phyloP scores from a whole-genome alignment of 23 tunicate genomes.

The Botrylloides violaceus region DNA sequence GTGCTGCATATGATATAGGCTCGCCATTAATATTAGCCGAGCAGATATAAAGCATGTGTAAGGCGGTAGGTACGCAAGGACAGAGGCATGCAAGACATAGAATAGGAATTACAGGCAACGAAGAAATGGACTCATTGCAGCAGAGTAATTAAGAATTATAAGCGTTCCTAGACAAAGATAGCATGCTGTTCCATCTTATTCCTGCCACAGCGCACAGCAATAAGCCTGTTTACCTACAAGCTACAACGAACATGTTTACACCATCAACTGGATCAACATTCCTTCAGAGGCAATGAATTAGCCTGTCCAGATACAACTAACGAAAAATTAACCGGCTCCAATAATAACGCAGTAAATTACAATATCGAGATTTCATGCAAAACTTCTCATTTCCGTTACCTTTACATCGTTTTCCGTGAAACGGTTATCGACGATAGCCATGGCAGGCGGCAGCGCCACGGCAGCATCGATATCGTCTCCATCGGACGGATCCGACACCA shows the following conservation, averaged over 20 bases:
- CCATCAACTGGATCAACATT: no score
- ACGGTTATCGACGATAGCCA: slow-evolving; percentile 59
- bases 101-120: not conserved
- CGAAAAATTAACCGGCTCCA: not conserved
- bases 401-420: slow-evolving; percentile 16
- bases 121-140: no score
- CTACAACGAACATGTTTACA: no score
- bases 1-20: no score
- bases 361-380: not conserved
- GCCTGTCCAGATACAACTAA: not conserved
- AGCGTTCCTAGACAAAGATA: no score
- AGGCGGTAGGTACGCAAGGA: not conserved
- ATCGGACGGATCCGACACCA: slow-evolving; percentile 31
- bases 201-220: no score
- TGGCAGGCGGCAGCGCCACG: slow-evolving; percentile 72
- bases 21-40: no score
- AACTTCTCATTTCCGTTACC: not conserved
- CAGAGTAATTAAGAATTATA: no score
- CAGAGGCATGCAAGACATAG: slow-evolving; percentile 4
- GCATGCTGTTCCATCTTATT: no score
- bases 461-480: slow-evolving; percentile 38
- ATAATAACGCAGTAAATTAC: not conserved
- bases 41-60: not conserved
- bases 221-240: no score
- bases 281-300: no score